These are phyloP conservation scores for Cheilosia urbana DNA, from an alignment of 2,888 invertebrate species.

Conservation along the genomic window DNA sequence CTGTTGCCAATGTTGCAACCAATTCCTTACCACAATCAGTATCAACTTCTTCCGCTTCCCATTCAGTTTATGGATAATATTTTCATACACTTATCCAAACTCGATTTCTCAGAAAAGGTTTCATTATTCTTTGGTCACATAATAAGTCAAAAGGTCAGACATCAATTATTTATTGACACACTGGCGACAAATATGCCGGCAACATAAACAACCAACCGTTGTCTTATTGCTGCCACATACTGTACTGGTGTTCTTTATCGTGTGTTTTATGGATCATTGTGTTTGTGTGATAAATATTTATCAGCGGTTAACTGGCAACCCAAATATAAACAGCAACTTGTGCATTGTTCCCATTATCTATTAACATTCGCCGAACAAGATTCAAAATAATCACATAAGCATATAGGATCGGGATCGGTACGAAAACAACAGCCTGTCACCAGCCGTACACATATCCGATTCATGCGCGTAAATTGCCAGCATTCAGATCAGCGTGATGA, in stretches of 20 bases:
- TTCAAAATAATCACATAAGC: neutral
- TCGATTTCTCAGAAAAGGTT: neutral
- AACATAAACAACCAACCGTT: constrained; percentile 19
- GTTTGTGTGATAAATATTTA: constrained; percentile 29
- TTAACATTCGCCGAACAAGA: neutral
- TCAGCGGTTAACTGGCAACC: constrained; percentile 28
- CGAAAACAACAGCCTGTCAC: neutral
- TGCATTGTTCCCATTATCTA: constrained; percentile 11
- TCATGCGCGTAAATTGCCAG: too few relatives aligned
- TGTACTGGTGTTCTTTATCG: neutral
- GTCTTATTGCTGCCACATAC: constrained; percentile 36
- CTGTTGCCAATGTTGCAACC: too few relatives aligned
- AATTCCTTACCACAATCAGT: too few relatives aligned
- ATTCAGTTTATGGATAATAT: too few relatives aligned
- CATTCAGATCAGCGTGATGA: too few relatives aligned
- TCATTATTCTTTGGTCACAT: constrained; percentile 7
- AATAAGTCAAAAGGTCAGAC: constrained; percentile 49
- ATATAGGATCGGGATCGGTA: neutral
- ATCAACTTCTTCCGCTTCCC: too few relatives aligned
- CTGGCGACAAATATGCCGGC: constrained; percentile 1
- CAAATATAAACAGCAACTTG: constrained; percentile 1
- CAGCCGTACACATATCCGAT: neutral
- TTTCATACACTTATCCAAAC: too few relatives aligned
- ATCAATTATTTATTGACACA: constrained; percentile 58
- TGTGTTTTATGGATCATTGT: neutral